Percentiles rank a stretch among this genome's conserved stretches.
phyloP scores from a whole-genome alignment of 2,888 invertebrate species.

The Metellina segmentata region DNA sequence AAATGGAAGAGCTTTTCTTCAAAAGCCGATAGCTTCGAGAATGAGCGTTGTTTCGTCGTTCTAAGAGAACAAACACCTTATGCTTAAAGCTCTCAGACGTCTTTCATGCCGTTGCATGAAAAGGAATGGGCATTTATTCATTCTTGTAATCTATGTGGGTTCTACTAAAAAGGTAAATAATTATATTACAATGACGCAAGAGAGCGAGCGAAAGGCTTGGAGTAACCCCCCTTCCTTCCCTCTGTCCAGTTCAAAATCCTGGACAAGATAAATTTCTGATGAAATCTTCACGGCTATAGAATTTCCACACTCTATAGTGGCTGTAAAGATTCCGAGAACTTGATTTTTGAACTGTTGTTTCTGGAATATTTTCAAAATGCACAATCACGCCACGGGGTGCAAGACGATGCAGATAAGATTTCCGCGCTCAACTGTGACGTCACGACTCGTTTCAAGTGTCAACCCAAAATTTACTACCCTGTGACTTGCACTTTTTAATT shows the following conservation, averaged over 20 bases:
- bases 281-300: constrained; percentile 9
- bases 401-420: constrained; percentile 34
- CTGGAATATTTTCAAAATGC: constrained; percentile 20
- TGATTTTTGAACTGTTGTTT: constrained; percentile 53
- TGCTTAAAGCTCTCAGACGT: not conserved
- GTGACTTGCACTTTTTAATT: not conserved
- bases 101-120: not conserved
- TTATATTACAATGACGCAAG: constrained; percentile 18
- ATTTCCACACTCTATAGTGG: constrained; percentile 14
- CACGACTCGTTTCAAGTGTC: not conserved
- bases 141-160: constrained; percentile 44
- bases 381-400: constrained; percentile 27
- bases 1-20: not conserved
- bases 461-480: not conserved
- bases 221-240: not conserved
- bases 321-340: constrained; percentile 51
- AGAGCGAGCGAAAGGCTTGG: not conserved
- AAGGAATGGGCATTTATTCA: constrained; percentile 37
- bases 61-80: not conserved
- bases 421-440: not conserved
- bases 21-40: not conserved
- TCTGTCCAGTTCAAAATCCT: constrained; percentile 58
- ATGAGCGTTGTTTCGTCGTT: not conserved
- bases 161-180: constrained; percentile 37
- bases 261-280: constrained; percentile 59